These are phyloP conservation scores for Falcaria lacertinaria DNA, from an alignment of 2,888 invertebrate genomes.

Conservation along the genomic window DNA sequence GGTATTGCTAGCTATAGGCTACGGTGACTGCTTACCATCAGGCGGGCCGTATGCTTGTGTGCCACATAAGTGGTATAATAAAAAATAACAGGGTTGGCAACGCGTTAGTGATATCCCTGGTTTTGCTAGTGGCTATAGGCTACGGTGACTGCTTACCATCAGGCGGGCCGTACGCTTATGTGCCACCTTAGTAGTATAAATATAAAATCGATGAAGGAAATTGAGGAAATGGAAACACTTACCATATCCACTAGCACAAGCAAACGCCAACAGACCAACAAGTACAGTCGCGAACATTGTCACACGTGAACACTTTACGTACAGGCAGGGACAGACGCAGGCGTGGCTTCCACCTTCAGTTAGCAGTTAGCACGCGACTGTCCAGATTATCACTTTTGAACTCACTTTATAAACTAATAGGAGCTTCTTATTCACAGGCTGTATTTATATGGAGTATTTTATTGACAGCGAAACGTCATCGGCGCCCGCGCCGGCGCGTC, in stretches of 20 bases:
- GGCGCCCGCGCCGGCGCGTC: neutral
- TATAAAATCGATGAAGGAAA: no score
- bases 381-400: conserved; percentile 16
- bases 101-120: no score
- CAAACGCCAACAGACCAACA: conserved; percentile 9
- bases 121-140: no score
- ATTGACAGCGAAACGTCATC: neutral
- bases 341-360: conserved; percentile 10
- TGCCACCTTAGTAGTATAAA: no score
- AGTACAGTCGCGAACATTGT: conserved; percentile 22
- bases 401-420: conserved; percentile 31
- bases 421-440: conserved; percentile 26
- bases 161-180: no score
- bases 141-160: no score
- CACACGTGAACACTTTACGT: conserved; percentile 3
- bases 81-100: no score
- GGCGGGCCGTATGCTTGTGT: no score
- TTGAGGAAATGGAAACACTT: conserved; percentile 18
- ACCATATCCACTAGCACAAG: conserved; percentile 18
- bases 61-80: no score
- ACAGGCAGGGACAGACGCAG: conserved; percentile 3
- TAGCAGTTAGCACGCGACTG: conserved; percentile 24
- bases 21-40: no score
- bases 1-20: no score
- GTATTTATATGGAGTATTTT: conserved; percentile 3